Base-by-base conservation (phyloP, 2,113 vertebrate species). In the Hiodon alosoides region DNA sequence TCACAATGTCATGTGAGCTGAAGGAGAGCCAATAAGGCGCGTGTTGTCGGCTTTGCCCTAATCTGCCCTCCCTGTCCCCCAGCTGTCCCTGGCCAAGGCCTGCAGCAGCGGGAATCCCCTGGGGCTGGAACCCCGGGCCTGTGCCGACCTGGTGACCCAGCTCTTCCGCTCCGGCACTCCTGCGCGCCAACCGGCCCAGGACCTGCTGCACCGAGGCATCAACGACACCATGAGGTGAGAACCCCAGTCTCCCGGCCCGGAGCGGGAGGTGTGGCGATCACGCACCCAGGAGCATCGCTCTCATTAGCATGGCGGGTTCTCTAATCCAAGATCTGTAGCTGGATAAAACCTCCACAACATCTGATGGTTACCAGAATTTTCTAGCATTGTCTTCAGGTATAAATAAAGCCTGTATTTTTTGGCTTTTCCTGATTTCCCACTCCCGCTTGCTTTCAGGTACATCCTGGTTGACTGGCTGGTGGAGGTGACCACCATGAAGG, bases 391-490 rank as follows among this genome's bases (percentile, higher is more conserved):
- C 31, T 14, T 7, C 59, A 61, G 13, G 59, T n/a, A 14, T n/a
- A 61, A n/a, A 61, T 61, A n/a, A 11, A 3, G 31, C 64, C 3
- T 66, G 46, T 4, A 10, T 7, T 66, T 46, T 7, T 66, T 46
- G 17, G 51, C 67, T 69, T 48, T 53, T n/a, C 58, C 9, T 9
- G 58, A 59, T 59, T 9, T 4, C 11, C 47, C 3, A 9, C n/a
- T 66, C 2, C 7, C 73, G 50, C 71, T 67, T 31, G 50, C 71
- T 1, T 72, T 8, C 75, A 99, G 97, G 81, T 99, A 99, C 82
- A 98, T 99, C 74, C 83, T 99, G 73, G 92, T 99, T 7, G 97
- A 99, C 79, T 99, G 97, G 97, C 89, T 99, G 68, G 97, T 97
- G 9, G 97, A 98, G 81, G 97, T 98, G 61, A 94, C 96, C 77